Evolutionary conservation across 2,113 vertebrate genomes (phyloP).

Genomic region (Barnardius zonarius): DNA sequence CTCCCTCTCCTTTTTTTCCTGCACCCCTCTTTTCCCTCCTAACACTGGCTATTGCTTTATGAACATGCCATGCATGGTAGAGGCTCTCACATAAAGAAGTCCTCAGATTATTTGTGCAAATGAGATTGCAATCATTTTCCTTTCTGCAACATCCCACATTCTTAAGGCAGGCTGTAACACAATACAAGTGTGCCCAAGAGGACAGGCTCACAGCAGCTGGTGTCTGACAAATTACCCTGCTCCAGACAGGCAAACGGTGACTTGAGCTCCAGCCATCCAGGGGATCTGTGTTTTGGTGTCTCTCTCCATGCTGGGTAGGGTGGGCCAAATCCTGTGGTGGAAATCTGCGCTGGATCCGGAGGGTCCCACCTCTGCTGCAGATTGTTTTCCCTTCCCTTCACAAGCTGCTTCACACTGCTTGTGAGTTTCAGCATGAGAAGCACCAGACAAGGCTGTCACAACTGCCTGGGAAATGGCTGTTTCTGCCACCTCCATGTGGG

Average conservation of each 20-base stretch:
- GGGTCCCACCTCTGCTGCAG: background rate
- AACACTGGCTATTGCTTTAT: background rate
- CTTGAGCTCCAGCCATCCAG: constrained; percentile 58
- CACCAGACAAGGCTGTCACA: background rate
- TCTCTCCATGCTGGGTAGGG: background rate
- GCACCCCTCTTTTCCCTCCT: background rate
- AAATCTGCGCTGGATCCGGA: background rate
- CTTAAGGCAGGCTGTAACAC: constrained; percentile 75
- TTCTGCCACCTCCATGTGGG: background rate
- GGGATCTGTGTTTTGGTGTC: constrained; percentile 46
- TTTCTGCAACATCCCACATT: constrained; percentile 61
- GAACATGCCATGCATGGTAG: background rate
- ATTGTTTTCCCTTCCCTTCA: background rate
- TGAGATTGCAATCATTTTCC: constrained; percentile 63
- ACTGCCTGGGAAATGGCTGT: fast-evolving
- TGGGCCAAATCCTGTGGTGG: background rate
- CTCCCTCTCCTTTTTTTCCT: background rate
- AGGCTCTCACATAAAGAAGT: background rate
- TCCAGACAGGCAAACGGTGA: constrained; percentile 74
- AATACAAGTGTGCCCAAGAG: constrained; percentile 77
- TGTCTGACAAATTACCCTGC: constrained; percentile 77
- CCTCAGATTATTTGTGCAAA: constrained; percentile 46
- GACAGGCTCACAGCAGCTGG: constrained; percentile 75
- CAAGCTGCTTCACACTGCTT: background rate
- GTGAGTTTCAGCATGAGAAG: fast-evolving